Evolutionary conservation across 2,113 vertebrate species (phyloP).

Genomic region (Pluvialis apricaria): DNA sequence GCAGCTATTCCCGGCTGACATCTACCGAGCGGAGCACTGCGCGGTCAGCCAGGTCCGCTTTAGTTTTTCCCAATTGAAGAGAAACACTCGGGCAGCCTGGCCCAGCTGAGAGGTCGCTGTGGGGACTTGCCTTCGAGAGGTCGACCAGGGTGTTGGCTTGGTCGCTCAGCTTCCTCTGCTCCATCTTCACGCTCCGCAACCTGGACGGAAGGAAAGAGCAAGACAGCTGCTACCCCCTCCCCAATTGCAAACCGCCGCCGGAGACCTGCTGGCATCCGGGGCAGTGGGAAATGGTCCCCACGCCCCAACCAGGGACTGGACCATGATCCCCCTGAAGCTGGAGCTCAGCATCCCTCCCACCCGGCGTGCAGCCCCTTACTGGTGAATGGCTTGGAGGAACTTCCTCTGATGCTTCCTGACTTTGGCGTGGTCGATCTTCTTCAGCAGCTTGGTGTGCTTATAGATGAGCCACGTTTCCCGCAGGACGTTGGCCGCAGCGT

Average conservation of each 20-base stretch:
- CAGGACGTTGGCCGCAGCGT: constrained; percentile 93
- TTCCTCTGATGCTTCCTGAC: constrained; percentile 97
- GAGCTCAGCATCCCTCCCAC: background rate
- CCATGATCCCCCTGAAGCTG: too few species aligned
- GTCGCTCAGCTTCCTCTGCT: constrained; percentile 96
- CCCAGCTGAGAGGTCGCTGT: background rate
- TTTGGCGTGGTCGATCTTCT: constrained; percentile 96
- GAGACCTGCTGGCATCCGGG: background rate
- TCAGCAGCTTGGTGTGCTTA: constrained; percentile 95
- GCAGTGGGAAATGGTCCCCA: background rate
- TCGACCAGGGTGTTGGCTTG: constrained; percentile 98
- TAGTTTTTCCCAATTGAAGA: background rate
- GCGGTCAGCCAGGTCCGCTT: background rate
- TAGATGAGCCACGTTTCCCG: constrained; percentile 98
- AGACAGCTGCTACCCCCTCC: background rate
- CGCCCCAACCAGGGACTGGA: background rate
- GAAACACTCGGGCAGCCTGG: background rate
- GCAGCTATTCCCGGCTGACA: background rate
- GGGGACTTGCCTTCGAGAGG: constrained; percentile 89
- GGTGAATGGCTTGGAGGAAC: constrained; percentile 97
- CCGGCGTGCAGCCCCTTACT: constrained; percentile 76
- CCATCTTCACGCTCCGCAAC: constrained; percentile 96
- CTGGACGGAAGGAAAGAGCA: constrained; percentile 73
- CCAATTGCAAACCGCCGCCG: background rate
- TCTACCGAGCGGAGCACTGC: rapidly evolving